Base-by-base conservation (phyloP, 2,113 vertebrate genomes). In the Chitala chitala region DNA sequence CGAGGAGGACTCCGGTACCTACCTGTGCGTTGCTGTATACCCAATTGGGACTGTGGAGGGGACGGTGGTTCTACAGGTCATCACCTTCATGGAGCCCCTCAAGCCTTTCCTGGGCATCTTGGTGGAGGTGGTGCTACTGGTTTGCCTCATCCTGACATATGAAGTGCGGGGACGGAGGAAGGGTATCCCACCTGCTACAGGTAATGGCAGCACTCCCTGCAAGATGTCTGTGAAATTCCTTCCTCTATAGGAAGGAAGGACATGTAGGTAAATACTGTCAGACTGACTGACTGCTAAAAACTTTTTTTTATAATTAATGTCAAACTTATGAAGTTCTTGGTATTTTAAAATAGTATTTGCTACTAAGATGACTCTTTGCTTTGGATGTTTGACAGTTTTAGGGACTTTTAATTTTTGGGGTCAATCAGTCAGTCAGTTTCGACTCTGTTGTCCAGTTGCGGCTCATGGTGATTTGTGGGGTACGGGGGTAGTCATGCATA, bases 61-160 rank as follows among this genome's bases (percentile, higher is more conserved):
- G 1, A 79, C 22, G 0, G 5, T 91, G 71, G 36, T 88, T 0
- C 83, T 98, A 7, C 89, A 65, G 53, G 92, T 98, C 51, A 84
- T 97, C 56, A 90, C 85, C 33, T 82, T 92, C 42, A 4, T 80
- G 12, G 92, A 86, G 61, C 95, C 96, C n/a, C 89, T 98, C 69
- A 98, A 94, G 76, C 92, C 91, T 0, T 98, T 98, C 77, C 0
- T 94, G 1, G 90, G 61, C 58, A 85, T 97, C 69, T 64, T 89
- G 58, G 78, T 77, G 1, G 95, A 96, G 74, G 96, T 95, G 13
- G 2, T 85, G 7, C 0, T 93, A 42, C 79, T 98, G 44, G 90
- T 96, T 46, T 36, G 84, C 3, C 0, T 82, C 15, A 90, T 98
- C 78, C 81, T 92, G 22, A 72, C 93, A 36, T 97, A 73, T 13